Evolutionary conservation across 2,888 invertebrate genomes (phyloP).

Genomic region (Asteroscopus sphinx): DNA sequence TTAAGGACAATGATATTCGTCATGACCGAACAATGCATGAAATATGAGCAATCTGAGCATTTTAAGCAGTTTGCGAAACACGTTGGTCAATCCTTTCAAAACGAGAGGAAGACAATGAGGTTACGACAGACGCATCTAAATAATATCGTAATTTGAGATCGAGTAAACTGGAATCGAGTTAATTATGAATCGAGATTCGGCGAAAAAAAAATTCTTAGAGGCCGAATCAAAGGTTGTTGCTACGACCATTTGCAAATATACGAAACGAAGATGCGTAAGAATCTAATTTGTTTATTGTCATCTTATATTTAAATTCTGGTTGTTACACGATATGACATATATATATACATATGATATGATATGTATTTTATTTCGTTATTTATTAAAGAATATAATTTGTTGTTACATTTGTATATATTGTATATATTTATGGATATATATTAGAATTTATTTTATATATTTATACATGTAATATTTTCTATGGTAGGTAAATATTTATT

Average conservation of each 20-base stretch:
- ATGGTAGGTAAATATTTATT: too few relatives aligned
- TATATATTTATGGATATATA: too few relatives aligned
- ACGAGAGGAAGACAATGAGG: conserved; percentile 55
- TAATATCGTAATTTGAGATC: conserved; percentile 44
- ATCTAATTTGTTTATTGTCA: too few relatives aligned
- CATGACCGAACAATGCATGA: conserved; percentile 60
- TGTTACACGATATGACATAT: too few relatives aligned
- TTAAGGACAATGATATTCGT: conserved; percentile 55
- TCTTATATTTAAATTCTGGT: too few relatives aligned
- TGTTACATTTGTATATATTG: too few relatives aligned
- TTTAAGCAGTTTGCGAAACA: conserved; percentile 60
- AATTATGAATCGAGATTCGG: conserved; percentile 33
- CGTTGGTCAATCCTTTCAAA: conserved; percentile 63
- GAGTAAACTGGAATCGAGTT: conserved; percentile 33
- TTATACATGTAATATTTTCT: too few relatives aligned
- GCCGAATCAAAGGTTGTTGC: conserved; percentile 7
- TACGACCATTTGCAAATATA: neutral
- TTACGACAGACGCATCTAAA: conserved; percentile 51
- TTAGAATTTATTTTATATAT: too few relatives aligned
- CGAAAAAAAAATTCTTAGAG: conserved; percentile 37
- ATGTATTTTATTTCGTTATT: too few relatives aligned
- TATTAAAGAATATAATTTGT: too few relatives aligned
- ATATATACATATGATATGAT: too few relatives aligned
- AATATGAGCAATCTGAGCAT: conserved; percentile 45
- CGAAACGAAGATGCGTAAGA: neutral